These are phyloP conservation scores for Acipenser ruthenus DNA, from an alignment of 2,797 vertebrate genomes.

Conservation along the genomic window DNA sequence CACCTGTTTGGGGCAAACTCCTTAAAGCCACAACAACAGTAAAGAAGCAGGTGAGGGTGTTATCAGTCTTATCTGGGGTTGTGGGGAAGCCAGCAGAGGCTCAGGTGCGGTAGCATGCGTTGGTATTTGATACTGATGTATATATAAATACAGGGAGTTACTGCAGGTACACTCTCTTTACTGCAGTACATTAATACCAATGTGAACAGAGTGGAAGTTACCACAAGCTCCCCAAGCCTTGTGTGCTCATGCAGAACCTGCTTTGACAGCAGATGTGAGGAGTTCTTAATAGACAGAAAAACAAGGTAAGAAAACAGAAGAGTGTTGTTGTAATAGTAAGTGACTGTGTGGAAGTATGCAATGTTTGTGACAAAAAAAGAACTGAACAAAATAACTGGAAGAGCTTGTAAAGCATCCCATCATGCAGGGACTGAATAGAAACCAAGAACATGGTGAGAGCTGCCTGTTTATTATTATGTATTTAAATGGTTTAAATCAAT, in stretches of 20 bases:
- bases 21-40: too few relatives aligned
- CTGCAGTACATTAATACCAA: not conserved
- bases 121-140: not conserved
- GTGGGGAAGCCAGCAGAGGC: too few relatives aligned
- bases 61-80: too few relatives aligned
- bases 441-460: constrained; percentile 50
- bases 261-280: constrained; percentile 60
- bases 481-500: constrained; percentile 13
- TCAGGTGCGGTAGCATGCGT: too few relatives aligned
- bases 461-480: too few relatives aligned
- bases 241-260: constrained; percentile 56
- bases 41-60: too few relatives aligned
- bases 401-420: constrained; percentile 26
- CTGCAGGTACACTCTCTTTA: not conserved
- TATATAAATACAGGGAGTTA: not conserved
- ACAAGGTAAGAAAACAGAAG: constrained; percentile 55
- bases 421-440: constrained; percentile 27
- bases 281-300: constrained; percentile 53
- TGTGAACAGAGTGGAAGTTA: not conserved
- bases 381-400: constrained; percentile 23
- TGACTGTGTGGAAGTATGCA: constrained; percentile 1
- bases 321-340: constrained; percentile 10
- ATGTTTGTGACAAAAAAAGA: not conserved
- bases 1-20: too few relatives aligned
- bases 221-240: constrained; percentile 39